These are phyloP conservation scores for Acanthosepion pharaonis DNA, from an alignment of 2,888 invertebrate species.

Conservation along the genomic window DNA sequence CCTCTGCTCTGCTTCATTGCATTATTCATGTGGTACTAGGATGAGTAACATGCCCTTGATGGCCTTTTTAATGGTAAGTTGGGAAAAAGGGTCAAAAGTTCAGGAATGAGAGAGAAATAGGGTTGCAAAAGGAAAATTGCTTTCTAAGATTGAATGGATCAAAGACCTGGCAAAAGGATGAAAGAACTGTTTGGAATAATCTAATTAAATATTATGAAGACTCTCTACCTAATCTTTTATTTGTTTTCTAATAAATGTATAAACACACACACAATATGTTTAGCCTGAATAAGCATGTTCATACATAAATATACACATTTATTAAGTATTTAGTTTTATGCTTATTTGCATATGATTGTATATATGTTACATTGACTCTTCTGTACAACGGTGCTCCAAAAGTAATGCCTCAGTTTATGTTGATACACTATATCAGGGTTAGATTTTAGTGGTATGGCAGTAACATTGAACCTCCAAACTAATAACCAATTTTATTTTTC, in stretches of 20 bases:
- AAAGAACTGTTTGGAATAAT: neutral
- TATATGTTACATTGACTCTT: neutral
- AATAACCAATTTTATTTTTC: no score
- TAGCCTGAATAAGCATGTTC: neutral
- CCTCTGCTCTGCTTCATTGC: neutral
- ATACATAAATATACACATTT: neutral
- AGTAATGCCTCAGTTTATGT: no score
- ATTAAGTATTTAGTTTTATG: no score
- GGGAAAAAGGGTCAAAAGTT: neutral
- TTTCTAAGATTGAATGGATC: neutral
- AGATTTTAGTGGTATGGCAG: no score
- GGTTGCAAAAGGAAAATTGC: no score
- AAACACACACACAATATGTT: neutral
- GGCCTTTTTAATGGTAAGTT: neutral
- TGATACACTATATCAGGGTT: no score
- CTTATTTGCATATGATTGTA: neutral
- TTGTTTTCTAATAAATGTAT: neutral
- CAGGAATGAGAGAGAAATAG: neutral
- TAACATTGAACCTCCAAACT: no score
- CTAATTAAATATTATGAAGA: neutral
- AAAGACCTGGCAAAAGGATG: neutral
- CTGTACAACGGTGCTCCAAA: no score
- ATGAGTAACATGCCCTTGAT: constrained; percentile 10
- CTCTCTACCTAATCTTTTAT: neutral
- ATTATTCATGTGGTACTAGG: neutral